Evolutionary conservation across 2,888 invertebrate species (phyloP), one percentile per base, ranked within the genome.

Genomic region (Drosophila austrosaltans): DNA sequence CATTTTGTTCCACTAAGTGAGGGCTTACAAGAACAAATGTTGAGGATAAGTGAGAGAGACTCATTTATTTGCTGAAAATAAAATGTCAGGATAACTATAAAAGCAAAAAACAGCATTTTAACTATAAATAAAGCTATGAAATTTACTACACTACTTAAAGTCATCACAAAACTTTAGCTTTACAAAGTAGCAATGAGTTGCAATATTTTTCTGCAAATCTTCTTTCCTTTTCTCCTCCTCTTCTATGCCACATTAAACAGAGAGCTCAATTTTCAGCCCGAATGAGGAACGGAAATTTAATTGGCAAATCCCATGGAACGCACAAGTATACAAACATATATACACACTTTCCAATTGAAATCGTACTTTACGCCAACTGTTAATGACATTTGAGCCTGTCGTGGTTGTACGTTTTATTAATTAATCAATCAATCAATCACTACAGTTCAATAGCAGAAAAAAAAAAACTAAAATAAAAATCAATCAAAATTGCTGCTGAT

Each of bases 381-480:
- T 75, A 74, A 75, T 82, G 80, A 77, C 87, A 82, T 70, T 75
- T 73, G 64, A 69, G 73, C 22, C 48, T 48, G 48, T 22, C 25
- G 48, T 66, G 58, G 67, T 56, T 66, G 57, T 53, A 30, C 54
- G 56, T 53, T 60, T 61, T 68, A 60, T 79, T 81, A 75, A 83
- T 86, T 83, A 80, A 86, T 81, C 75, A 81, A 78, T 81, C 69
- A 79, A 83, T 86, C 81, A 81, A 83, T 87, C 82, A 77, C 48
- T 22, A 6, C 22, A 20, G 4, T 12, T 4, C 53, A 69, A 48
- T 36, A 36, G 8, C 25, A 69, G 10, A 36, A 44, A 32, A 22
- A 22, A 32, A 12, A 8, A 3, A 22, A 12, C 1, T 12, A 12
- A 10, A 57, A 36, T 25, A n/a, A 64, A 74, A 70, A 80, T 73